Percentiles rank a stretch among this genome's conserved stretches.
Evolutionary conservation across 2,888 invertebrate genomes (phyloP).

Genomic region (Hyposoter didymator): DNA sequence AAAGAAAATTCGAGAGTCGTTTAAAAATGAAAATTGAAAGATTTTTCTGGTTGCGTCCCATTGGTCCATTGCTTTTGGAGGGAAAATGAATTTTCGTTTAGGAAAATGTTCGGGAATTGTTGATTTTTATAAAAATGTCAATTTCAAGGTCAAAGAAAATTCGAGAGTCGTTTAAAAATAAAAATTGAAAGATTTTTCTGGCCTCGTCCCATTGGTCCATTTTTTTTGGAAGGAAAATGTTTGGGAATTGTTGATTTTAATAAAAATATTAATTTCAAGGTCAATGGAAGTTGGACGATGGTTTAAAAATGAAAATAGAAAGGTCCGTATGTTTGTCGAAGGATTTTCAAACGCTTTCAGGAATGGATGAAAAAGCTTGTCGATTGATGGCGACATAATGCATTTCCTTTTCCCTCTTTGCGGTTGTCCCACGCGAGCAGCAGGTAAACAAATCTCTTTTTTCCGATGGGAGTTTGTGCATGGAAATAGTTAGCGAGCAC

Average conservation of each 20-base stretch:
- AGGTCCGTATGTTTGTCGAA: constrained; percentile 45
- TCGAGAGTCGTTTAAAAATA: not conserved
- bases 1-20: not conserved
- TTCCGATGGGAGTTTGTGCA: constrained; percentile 20
- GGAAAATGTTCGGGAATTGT: not conserved
- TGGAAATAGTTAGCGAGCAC: constrained; percentile 42
- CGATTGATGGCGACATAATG: constrained; percentile 42
- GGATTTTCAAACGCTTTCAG: constrained; percentile 57
- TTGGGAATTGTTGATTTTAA: not conserved
- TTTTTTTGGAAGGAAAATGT: not conserved
- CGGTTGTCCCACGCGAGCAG: constrained; percentile 8
- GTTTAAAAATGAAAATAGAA: not conserved
- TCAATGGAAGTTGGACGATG: not conserved
- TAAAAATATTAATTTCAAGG: not conserved
- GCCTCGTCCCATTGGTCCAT: no score
- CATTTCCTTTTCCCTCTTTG: constrained; percentile 52
- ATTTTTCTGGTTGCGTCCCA: not conserved
- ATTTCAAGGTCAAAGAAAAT: not conserved
- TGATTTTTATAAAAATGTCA: not conserved
- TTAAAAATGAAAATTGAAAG: not conserved
- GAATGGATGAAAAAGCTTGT: not conserved
- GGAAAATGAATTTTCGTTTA: not conserved
- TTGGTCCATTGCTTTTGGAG: not conserved
- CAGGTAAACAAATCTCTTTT: constrained; percentile 54
- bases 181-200: no score